phyloP scores from a whole-genome alignment of 1,140 invertebrate species.

The Drosophila teissieri region DNA sequence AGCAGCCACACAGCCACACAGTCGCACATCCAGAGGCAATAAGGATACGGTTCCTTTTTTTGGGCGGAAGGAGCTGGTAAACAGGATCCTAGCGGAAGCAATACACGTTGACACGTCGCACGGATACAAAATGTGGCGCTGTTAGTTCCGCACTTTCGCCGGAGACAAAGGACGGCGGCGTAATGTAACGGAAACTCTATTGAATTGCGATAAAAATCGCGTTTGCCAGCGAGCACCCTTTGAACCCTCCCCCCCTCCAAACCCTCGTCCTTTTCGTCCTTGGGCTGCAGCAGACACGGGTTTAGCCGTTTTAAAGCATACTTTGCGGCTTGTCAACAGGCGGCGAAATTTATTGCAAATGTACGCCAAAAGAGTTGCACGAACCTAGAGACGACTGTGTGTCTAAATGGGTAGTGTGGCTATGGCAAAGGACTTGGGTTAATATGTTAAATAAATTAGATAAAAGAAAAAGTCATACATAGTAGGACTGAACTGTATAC shows the following conservation, averaged over 20 bases:
- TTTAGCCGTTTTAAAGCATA: slow-evolving; percentile 77
- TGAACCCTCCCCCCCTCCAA: slow-evolving; percentile 19
- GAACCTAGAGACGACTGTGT: slow-evolving; percentile 9
- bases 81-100: slow-evolving; percentile 69
- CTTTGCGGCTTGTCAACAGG: slow-evolving; percentile 80
- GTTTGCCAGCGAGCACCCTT: slow-evolving; percentile 58
- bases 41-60: slow-evolving; percentile 11
- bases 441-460: too few species aligned
- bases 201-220: slow-evolving; percentile 82
- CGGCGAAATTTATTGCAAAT: slow-evolving; percentile 76
- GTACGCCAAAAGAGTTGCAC: slow-evolving; percentile 71
- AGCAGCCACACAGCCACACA: slow-evolving; percentile 38
- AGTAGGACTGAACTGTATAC: too few species aligned
- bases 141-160: slow-evolving; percentile 69
- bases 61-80: slow-evolving; percentile 17
- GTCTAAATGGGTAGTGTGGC: neutral
- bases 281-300: slow-evolving; percentile 14
- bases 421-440: neutral
- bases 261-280: slow-evolving; percentile 20
- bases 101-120: slow-evolving; percentile 81
- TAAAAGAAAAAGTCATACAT: too few species aligned
- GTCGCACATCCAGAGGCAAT: slow-evolving; percentile 24
- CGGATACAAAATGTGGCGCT: slow-evolving; percentile 79
- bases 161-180: slow-evolving; percentile 66
- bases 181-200: slow-evolving; percentile 82